A percentile compares a stretch with the other conserved stretches of the same genome.
phyloP scores from a whole-genome alignment of 2,797 vertebrate genomes.

The Ctenochaetus hawaiiensis region DNA sequence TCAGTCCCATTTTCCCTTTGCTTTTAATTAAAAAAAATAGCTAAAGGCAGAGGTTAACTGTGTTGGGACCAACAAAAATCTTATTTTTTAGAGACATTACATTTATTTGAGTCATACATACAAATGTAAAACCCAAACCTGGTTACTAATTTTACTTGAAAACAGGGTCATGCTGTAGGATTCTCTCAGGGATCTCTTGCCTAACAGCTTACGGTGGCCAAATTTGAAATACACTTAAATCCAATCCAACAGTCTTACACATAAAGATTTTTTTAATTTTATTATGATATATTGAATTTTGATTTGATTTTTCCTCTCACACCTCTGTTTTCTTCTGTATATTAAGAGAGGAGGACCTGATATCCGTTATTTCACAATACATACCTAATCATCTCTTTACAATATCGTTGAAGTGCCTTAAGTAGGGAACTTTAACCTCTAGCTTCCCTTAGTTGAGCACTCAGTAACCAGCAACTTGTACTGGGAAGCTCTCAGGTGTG shows the following conservation, averaged over 20 bases:
- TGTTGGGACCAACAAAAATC: conserved; percentile 13
- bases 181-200: conserved; percentile 69
- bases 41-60: conserved; percentile 28
- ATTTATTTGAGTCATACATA: background rate
- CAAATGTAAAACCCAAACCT: background rate
- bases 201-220: conserved; percentile 3
- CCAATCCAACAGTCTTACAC: background rate
- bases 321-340: background rate
- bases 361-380: background rate
- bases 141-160: conserved; percentile 21
- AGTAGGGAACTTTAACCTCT: conserved; percentile 13
- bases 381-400: background rate
- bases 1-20: conserved; percentile 18
- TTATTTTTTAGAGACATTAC: no score
- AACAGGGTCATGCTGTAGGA: conserved; percentile 31
- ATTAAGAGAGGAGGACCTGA: background rate
- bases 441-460: conserved; percentile 10
- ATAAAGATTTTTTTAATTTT: background rate
- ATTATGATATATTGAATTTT: background rate
- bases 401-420: conserved; percentile 63
- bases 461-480: conserved; percentile 34
- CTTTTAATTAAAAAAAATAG: conserved; percentile 23
- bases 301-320: background rate
- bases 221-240: background rate
- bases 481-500: conserved; percentile 28